Evolutionary conservation across 2,113 vertebrate species (phyloP).

Genomic region (Henicopernis longicauda): DNA sequence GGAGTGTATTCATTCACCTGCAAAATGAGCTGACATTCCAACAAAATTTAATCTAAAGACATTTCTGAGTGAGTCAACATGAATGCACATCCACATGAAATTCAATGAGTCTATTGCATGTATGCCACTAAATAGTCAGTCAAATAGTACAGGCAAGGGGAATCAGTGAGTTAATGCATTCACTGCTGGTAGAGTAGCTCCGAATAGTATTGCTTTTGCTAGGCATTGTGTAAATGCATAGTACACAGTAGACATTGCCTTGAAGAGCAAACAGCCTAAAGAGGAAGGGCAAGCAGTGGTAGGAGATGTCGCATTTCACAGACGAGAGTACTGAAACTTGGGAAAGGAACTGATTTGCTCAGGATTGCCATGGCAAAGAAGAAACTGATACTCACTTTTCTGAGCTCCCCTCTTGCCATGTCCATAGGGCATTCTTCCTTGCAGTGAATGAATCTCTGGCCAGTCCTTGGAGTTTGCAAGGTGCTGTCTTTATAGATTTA

Average conservation of each 20-base stretch:
- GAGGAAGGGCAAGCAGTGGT: not conserved
- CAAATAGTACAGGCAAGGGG: not conserved
- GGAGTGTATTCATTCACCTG: constrained; percentile 3
- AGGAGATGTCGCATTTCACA: not conserved
- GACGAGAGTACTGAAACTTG: not conserved
- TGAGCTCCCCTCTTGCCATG: not conserved
- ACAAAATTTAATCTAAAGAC: not conserved
- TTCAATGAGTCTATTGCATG: not conserved
- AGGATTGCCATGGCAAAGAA: not conserved
- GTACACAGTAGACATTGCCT: not conserved
- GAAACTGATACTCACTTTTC: not conserved
- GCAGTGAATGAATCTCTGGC: not conserved
- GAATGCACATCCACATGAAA: not conserved
- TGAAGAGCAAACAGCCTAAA: not conserved
- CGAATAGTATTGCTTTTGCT: not conserved
- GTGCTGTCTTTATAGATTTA: not conserved
- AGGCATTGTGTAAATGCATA: not conserved
- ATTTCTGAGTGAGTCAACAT: not conserved
- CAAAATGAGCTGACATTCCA: constrained; percentile 13
- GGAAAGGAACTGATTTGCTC: not conserved
- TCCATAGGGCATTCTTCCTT: not conserved
- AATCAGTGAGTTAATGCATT: not conserved
- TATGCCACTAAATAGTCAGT: not conserved
- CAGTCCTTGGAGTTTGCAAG: not conserved
- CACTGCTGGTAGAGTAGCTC: not conserved